Conservation (phyloP, 2,888 invertebrate genomes). For the Phengaris arion region DNA sequence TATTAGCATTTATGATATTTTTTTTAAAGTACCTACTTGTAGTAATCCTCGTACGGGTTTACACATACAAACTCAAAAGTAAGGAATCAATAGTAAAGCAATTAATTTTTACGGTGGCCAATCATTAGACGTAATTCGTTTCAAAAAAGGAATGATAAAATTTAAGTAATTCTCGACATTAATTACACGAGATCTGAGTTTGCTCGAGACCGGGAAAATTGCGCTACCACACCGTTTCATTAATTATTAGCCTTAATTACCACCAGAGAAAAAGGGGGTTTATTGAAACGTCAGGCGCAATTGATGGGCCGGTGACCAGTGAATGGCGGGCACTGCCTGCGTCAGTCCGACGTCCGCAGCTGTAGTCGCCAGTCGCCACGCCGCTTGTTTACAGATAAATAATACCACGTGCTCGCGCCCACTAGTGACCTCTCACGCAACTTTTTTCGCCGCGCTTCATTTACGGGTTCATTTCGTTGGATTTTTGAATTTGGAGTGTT, state of each 20-base stretch:
- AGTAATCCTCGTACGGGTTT: neutral
- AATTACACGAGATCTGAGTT: constrained; percentile 27
- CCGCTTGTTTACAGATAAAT: constrained; percentile 59
- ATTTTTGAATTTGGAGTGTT: constrained; percentile 10
- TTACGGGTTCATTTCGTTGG: neutral
- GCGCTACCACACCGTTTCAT: constrained; percentile 44
- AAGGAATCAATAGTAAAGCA: constrained; percentile 11
- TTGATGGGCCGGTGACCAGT: constrained; percentile 76
- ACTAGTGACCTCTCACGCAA: constrained; percentile 50
- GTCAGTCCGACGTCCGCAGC: constrained; percentile 72
- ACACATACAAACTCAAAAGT: neutral
- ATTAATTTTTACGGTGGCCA: neutral
- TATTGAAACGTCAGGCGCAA: constrained; percentile 75
- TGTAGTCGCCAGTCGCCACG: constrained; percentile 67
- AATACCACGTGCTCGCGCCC: constrained; percentile 54
- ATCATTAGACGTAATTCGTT: constrained; percentile 18
- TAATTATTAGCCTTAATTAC: constrained; percentile 70
- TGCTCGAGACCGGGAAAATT: constrained; percentile 28
- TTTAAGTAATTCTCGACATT: constrained; percentile 22
- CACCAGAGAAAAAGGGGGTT: constrained; percentile 68
- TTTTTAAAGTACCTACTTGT: neutral
- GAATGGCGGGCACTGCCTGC: constrained; percentile 61
- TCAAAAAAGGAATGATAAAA: constrained; percentile 22
- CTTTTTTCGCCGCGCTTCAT: constrained; percentile 29
- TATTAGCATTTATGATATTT: neutral